These are phyloP conservation scores for Yponomeuta cagnagella DNA, from an alignment of 2,888 invertebrate genomes.

Conservation along the genomic window DNA sequence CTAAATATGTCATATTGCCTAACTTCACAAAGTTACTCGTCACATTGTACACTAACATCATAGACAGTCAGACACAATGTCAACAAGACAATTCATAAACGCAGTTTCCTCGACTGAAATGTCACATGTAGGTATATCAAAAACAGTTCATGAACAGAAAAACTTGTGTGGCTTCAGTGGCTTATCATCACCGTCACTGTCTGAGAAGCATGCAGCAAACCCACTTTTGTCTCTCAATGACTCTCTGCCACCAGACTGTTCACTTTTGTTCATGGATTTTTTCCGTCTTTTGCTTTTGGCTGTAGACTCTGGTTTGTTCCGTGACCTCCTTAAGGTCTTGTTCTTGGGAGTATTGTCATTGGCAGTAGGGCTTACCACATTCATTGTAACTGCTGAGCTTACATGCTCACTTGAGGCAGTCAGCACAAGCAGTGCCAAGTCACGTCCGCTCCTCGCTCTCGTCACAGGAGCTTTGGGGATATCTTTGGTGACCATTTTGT, in stretches of 20 bases:
- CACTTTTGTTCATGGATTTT: slow-evolving; percentile 30
- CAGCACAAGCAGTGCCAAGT: slow-evolving; percentile 48
- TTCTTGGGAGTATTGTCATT: slow-evolving; percentile 18
- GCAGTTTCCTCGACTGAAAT: not conserved
- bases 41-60: not conserved
- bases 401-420: slow-evolving; percentile 49
- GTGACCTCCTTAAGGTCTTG: not conserved
- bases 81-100: not conserved
- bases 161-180: slow-evolving; percentile 36
- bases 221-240: slow-evolving; percentile 56
- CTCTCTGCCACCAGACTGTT: slow-evolving; percentile 35
- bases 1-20: not conserved
- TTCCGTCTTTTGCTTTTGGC: slow-evolving; percentile 20
- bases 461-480: not conserved
- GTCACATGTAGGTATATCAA: not conserved
- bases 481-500: not conserved
- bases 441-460: slow-evolving; percentile 18
- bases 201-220: slow-evolving; percentile 61
- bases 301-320: slow-evolving; percentile 14
- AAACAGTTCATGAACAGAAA: slow-evolving; percentile 20
- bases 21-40: not conserved
- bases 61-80: not conserved
- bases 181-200: slow-evolving; percentile 57
- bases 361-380: slow-evolving; percentile 38
- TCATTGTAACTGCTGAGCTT: slow-evolving; percentile 48